Evolutionary conservation across 2,797 vertebrate species (phyloP).

Genomic region (Sarcoramphus papa): DNA sequence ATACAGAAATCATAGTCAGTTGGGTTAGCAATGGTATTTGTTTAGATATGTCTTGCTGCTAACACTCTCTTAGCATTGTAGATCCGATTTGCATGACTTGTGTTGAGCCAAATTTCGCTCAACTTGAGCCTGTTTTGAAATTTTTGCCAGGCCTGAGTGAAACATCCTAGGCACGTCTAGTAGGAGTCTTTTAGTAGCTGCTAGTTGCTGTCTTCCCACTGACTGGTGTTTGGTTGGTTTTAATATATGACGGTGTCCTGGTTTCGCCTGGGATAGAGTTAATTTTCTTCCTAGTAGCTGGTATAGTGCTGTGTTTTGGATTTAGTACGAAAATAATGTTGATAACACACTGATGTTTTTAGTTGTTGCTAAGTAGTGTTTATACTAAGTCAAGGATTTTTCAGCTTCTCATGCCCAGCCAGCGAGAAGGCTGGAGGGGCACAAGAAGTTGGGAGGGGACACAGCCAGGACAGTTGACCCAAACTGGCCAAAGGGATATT

Average conservation of each 20-base stretch:
- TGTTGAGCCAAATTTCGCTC: neutral
- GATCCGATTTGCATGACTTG: neutral
- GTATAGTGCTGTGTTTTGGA: too few species aligned
- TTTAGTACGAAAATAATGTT: too few species aligned
- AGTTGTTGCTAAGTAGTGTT: too few species aligned
- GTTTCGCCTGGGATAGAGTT: too few species aligned
- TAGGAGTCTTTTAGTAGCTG: neutral
- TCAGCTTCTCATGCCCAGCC: too few species aligned
- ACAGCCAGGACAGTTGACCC: too few species aligned
- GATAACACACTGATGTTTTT: too few species aligned
- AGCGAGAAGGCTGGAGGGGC: too few species aligned
- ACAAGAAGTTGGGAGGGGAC: too few species aligned
- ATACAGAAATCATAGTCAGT: fast-evolving
- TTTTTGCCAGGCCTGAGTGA: neutral
- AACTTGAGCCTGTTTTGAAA: neutral
- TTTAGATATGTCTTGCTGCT: neutral
- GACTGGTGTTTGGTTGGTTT: neutral
- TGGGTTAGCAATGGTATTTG: neutral
- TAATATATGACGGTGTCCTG: neutral
- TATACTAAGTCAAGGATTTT: too few species aligned
- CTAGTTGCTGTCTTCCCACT: neutral
- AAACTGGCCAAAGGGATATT: too few species aligned
- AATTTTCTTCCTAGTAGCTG: too few species aligned
- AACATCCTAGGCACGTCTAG: neutral
- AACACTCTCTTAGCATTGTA: neutral